Evolutionary conservation across 2,888 invertebrate species (phyloP).

Genomic region (Drosophila stalkeri): DNA sequence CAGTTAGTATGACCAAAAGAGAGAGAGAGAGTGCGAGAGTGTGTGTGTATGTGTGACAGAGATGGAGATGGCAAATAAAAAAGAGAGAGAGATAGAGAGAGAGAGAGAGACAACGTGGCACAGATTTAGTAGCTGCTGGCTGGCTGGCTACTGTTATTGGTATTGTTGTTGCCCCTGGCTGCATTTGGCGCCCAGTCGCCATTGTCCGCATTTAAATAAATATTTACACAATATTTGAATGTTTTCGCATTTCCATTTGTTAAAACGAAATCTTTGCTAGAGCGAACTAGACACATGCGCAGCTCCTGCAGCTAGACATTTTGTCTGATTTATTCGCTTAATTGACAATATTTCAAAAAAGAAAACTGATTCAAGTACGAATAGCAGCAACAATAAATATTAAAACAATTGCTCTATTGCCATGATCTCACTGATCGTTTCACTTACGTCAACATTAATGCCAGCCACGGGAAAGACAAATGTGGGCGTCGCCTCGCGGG

Average conservation of each 20-base stretch:
- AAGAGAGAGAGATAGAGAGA: background rate
- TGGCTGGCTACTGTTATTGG: conserved; percentile 18
- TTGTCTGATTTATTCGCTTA: conserved; percentile 60
- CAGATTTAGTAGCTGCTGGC: conserved; percentile 31
- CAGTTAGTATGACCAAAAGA: conserved; percentile 25
- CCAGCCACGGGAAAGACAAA: conserved; percentile 87
- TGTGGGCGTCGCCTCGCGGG: conserved; percentile 87
- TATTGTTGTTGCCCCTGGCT: conserved; percentile 32
- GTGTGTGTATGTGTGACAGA: too few relatives aligned
- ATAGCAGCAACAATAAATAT: conserved; percentile 1
- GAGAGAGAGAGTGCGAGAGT: background rate
- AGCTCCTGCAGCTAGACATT: conserved; percentile 11
- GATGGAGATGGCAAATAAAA: background rate
- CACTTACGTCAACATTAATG: conserved; percentile 88
- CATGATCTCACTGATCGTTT: conserved; percentile 34
- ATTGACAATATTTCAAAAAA: conserved; percentile 42
- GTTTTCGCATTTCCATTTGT: conserved; percentile 66
- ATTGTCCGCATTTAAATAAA: conserved; percentile 77
- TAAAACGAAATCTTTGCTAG: conserved; percentile 51
- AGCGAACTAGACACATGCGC: conserved; percentile 37
- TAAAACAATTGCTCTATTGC: conserved; percentile 12
- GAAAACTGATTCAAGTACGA: background rate
- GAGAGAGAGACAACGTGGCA: conserved; percentile 17
- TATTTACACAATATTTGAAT: conserved; percentile 79
- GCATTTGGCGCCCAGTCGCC: conserved; percentile 58